Evolutionary conservation across 2,888 invertebrate genomes (phyloP).

Genomic region (Arctia plantaginis): DNA sequence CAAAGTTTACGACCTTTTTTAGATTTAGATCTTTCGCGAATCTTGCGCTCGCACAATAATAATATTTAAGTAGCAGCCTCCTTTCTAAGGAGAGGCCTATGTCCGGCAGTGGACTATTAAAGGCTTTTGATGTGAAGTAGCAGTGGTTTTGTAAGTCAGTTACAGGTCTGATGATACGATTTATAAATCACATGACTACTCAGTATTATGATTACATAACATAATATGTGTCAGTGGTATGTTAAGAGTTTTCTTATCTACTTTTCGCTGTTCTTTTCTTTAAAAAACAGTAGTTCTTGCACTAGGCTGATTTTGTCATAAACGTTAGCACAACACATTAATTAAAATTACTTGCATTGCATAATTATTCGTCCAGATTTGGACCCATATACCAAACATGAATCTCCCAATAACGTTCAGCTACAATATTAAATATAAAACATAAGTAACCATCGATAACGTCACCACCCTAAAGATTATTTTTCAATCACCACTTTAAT

Average conservation of each 20-base stretch:
- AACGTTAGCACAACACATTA: constrained; percentile 4
- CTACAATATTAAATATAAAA: not conserved
- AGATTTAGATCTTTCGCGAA: no score
- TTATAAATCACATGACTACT: no score
- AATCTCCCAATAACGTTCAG: not conserved
- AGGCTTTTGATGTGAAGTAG: no score
- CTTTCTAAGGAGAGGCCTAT: no score
- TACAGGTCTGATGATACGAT: no score
- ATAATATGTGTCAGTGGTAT: no score
- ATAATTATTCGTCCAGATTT: not conserved
- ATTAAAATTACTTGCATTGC: constrained; percentile 15
- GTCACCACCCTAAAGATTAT: not conserved
- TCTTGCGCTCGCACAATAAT: no score
- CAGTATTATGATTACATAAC: no score
- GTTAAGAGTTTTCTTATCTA: not conserved
- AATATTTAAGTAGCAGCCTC: no score
- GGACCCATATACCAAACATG: not conserved
- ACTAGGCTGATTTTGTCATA: not conserved
- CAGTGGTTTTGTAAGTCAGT: no score
- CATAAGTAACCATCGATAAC: not conserved
- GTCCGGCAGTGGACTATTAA: no score
- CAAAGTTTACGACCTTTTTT: no score
- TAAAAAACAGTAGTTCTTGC: not conserved
- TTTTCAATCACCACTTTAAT: not conserved
- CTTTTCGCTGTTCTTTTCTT: not conserved